Conservation (phyloP, 2,888 invertebrate genomes). For the Galerucella pusilla region DNA sequence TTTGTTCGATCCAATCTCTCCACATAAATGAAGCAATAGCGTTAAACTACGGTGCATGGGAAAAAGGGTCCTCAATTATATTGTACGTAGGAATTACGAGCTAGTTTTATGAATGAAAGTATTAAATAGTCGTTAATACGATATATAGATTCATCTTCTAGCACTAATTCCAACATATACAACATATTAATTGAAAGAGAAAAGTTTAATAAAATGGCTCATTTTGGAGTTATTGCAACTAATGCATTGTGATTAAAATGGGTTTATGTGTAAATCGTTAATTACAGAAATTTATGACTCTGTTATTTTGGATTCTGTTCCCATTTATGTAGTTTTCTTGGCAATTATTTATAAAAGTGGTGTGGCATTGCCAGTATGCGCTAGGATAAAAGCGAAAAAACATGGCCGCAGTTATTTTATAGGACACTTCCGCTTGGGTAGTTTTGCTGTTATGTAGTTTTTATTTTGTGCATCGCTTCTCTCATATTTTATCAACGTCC, state of each 20-base stretch:
- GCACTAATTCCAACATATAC: background rate
- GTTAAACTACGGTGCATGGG: no score
- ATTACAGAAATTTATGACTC: slow-evolving; percentile 26
- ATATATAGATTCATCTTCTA: background rate
- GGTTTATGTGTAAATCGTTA: slow-evolving; percentile 33
- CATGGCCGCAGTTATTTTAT: background rate
- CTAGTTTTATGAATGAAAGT: background rate
- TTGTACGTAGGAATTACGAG: background rate
- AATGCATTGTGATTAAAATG: slow-evolving; percentile 31
- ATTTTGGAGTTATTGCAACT: slow-evolving; percentile 22
- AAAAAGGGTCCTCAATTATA: no score
- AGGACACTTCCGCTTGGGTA: slow-evolving; percentile 11
- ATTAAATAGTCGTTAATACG: background rate
- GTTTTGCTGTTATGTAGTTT: background rate
- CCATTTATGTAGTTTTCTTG: slow-evolving; percentile 27
- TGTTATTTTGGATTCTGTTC: slow-evolving; percentile 22
- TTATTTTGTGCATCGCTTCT: background rate
- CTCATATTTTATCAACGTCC: slow-evolving; percentile 1
- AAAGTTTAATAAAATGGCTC: slow-evolving; percentile 28
- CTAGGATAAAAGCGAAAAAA: slow-evolving; percentile 10
- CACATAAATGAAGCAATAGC: no score
- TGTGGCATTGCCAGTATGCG: slow-evolving; percentile 7
- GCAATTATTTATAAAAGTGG: slow-evolving; percentile 20
- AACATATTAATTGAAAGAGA: slow-evolving; percentile 19
- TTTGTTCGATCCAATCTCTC: no score